Conservation (phyloP, 2,888 invertebrate species). For the Chrysomela aeneicollis region DNA sequence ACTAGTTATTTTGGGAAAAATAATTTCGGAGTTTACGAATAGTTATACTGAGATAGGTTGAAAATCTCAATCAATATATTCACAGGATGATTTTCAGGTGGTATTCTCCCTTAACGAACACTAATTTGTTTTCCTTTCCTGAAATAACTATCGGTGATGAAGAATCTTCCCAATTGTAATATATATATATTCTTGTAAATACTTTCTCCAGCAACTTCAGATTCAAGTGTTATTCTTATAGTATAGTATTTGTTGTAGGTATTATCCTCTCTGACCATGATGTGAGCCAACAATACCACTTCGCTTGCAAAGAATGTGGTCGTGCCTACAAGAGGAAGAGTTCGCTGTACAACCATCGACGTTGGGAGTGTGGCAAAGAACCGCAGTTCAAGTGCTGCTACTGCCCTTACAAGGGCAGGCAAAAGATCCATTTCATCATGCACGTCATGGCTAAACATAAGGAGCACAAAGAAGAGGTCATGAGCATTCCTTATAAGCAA, state of each 20-base stretch:
- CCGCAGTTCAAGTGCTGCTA: constrained; percentile 49
- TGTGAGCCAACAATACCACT: constrained; percentile 36
- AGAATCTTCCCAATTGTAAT: too few species aligned
- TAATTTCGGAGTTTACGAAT: too few species aligned
- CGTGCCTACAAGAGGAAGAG: constrained; percentile 49
- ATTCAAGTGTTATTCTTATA: background rate
- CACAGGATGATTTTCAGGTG: too few species aligned
- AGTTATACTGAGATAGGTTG: too few species aligned
- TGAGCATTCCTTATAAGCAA: constrained; percentile 46
- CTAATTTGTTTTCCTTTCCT: too few species aligned
- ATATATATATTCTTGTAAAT: background rate
- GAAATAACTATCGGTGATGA: too few species aligned
- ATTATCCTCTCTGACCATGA: constrained; percentile 32
- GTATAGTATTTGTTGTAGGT: constrained; percentile 18
- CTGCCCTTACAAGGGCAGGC: constrained; percentile 56
- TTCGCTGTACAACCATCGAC: constrained; percentile 49
- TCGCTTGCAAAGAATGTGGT: constrained; percentile 48
- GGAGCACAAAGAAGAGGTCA: constrained; percentile 55
- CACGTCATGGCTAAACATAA: constrained; percentile 58
- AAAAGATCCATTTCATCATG: constrained; percentile 58
- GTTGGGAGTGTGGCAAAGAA: constrained; percentile 51
- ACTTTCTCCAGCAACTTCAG: background rate
- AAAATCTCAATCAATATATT: too few species aligned
- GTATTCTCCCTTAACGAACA: too few species aligned
- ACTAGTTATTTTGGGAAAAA: too few species aligned